A percentile compares a stretch with the other conserved stretches of the same genome.
These are phyloP conservation scores for Cremastobaeus sp. DNA, from an alignment of 2,888 invertebrate genomes.

Conservation along the genomic window DNA sequence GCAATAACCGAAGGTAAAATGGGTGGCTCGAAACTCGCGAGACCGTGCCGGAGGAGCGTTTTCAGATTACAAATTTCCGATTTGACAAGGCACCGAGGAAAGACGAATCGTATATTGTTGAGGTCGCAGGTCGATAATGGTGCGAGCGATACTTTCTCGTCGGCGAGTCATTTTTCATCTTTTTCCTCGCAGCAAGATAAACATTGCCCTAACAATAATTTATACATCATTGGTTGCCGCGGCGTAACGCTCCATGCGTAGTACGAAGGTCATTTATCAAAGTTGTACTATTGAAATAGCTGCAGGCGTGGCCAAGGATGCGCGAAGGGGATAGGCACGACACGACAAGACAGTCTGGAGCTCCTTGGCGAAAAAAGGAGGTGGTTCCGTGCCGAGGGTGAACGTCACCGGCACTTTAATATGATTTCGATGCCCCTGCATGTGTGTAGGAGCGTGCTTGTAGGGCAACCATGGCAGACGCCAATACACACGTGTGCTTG, in stretches of 20 bases:
- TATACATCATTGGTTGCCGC: constrained; percentile 43
- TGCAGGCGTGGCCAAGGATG: constrained; percentile 62
- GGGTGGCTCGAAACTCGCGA: too few species aligned
- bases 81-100: constrained; percentile 1
- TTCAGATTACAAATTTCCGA: not conserved
- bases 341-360: constrained; percentile 58
- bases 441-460: too few species aligned
- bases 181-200: constrained; percentile 28
- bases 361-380: constrained; percentile 59
- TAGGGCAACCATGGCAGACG: too few species aligned
- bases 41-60: too few species aligned
- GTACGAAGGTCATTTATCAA: constrained; percentile 57
- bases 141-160: constrained; percentile 8
- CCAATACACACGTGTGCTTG: not conserved
- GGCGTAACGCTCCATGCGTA: constrained; percentile 36
- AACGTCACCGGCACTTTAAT: constrained; percentile 39
- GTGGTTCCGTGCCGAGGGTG: constrained; percentile 48
- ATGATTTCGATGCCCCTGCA: constrained; percentile 58
- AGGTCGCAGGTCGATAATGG: constrained; percentile 20
- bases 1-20: too few species aligned
- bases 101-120: constrained; percentile 6
- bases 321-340: constrained; percentile 58
- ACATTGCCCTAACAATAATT: constrained; percentile 44
- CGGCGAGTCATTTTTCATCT: constrained; percentile 38
- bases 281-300: constrained; percentile 58